A percentile compares a stretch with the other conserved stretches of the same genome.
Evolutionary conservation across 1,140 invertebrate genomes (phyloP).

Genomic region (Agraylea sexmaculata): DNA sequence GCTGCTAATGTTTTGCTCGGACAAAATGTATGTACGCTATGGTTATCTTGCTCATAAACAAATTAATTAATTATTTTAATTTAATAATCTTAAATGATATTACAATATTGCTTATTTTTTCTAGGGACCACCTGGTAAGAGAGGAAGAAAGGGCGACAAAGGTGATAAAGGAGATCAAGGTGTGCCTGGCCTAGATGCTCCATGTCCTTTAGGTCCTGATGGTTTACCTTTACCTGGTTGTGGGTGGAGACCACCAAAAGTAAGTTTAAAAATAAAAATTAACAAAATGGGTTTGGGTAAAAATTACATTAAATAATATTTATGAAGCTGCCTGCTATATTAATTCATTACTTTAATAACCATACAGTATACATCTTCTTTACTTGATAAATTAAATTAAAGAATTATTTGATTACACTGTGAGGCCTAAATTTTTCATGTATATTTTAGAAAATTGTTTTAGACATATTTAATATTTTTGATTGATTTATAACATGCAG

Average conservation of each 20-base stretch:
- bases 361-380: no score
- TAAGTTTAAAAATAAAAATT: slow-evolving; percentile 26
- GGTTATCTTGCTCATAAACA: no score
- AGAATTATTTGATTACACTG: no score
- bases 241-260: slow-evolving; percentile 82
- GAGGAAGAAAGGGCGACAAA: slow-evolving; percentile 81
- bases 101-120: slow-evolving; percentile 22
- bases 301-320: background rate
- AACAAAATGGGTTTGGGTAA: background rate
- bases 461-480: background rate
- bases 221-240: slow-evolving; percentile 89
- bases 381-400: no score
- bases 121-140: slow-evolving; percentile 76
- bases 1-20: no score
- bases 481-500: slow-evolving; percentile 15
- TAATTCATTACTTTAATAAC: no score
- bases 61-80: no score
- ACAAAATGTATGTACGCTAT: no score
- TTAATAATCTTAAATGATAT: no score
- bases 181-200: slow-evolving; percentile 91
- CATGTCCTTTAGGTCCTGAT: slow-evolving; percentile 88
- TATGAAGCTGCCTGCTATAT: slow-evolving; percentile 1
- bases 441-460: no score
- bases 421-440: no score
- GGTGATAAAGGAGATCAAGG: slow-evolving; percentile 91